These are phyloP conservation scores for Camelus bactrianus DNA, from an alignment of 2,113 vertebrate genomes.

Conservation along the genomic window DNA sequence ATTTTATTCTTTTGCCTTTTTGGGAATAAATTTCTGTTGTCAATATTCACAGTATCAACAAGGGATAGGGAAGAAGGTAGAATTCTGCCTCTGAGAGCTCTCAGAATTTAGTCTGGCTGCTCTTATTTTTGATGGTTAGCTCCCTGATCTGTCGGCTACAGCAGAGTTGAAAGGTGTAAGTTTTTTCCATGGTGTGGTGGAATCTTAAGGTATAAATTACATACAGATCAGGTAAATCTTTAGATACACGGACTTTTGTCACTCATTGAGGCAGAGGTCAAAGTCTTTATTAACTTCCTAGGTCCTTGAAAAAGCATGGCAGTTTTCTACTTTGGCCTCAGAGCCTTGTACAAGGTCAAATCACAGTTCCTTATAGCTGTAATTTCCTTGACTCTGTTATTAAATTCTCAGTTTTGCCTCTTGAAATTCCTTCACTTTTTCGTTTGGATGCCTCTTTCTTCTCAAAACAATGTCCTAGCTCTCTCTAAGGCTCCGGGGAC, in stretches of 20 bases:
- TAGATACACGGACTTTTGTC: background rate
- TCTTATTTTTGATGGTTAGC: background rate
- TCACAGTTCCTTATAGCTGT: background rate
- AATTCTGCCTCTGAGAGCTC: background rate
- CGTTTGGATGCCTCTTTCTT: background rate
- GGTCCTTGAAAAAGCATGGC: background rate
- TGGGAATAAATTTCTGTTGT: background rate
- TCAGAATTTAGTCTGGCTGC: background rate
- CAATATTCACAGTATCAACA: background rate
- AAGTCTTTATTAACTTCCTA: slow-evolving; percentile 13
- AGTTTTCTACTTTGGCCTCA: background rate
- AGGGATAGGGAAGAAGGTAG: background rate
- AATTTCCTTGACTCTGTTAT: background rate
- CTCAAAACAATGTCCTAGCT: background rate
- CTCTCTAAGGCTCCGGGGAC: background rate
- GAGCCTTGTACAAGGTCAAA: background rate
- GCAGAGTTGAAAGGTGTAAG: background rate
- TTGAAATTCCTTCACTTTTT: slow-evolving; percentile 15
- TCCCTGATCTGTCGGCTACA: background rate
- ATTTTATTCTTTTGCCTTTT: background rate
- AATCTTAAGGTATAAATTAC: slow-evolving; percentile 12
- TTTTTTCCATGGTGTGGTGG: background rate
- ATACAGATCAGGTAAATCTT: background rate
- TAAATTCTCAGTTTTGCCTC: background rate
- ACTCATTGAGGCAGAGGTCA: background rate